A percentile compares a stretch with the other conserved stretches of the same genome.
These are phyloP conservation scores for Poecile montanus DNA, from an alignment of 2,797 vertebrate species.

Conservation along the genomic window DNA sequence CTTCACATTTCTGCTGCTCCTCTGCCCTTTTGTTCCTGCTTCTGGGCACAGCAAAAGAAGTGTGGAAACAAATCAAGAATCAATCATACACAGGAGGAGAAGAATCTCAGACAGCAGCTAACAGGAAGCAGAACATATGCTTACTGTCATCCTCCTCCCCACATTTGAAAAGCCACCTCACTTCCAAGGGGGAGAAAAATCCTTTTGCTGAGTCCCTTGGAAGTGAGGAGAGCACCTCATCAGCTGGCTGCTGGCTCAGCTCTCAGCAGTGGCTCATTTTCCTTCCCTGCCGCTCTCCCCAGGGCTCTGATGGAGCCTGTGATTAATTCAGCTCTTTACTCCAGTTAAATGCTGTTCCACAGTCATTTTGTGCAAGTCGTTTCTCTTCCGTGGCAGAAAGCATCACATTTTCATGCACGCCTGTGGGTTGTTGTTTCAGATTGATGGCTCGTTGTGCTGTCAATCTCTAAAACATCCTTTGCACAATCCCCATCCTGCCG, in stretches of 20 bases:
- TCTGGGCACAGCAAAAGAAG: slow-evolving; percentile 35
- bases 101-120: slow-evolving; percentile 16
- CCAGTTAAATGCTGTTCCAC: not conserved
- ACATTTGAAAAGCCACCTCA: not conserved
- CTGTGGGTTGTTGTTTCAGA: not conserved
- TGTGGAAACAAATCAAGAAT: slow-evolving; percentile 38
- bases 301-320: not conserved
- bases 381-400: not conserved
- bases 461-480: accelerated
- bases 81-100: not conserved
- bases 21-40: slow-evolving; percentile 52
- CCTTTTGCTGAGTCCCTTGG: not conserved
- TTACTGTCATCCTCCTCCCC: slow-evolving; percentile 32
- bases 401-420: not conserved
- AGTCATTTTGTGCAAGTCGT: not conserved
- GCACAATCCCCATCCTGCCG: not conserved
- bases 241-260: slow-evolving; percentile 21
- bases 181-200: slow-evolving; percentile 15
- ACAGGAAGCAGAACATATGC: slow-evolving; percentile 29
- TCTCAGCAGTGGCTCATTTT: not conserved
- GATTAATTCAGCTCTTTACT: slow-evolving; percentile 49
- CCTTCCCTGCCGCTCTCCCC: not conserved
- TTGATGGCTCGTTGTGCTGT: not conserved
- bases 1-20: slow-evolving; percentile 6
- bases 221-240: slow-evolving; percentile 1